phyloP scores from a whole-genome alignment of 2,888 invertebrate species.

The Alentia gelatinosa region DNA sequence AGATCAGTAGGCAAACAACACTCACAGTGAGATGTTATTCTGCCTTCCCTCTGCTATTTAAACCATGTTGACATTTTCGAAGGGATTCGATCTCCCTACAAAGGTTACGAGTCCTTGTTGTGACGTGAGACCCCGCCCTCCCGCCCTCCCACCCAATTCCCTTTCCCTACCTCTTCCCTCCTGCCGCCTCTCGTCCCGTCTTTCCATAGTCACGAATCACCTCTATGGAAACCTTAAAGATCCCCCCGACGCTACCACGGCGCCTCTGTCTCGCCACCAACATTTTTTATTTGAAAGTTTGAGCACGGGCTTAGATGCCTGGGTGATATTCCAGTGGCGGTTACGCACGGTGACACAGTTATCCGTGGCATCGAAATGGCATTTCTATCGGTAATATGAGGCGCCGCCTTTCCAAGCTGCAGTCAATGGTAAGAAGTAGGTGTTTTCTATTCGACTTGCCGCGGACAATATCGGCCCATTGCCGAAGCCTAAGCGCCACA shows the following conservation, averaged over 20 bases:
- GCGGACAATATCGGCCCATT: not conserved
- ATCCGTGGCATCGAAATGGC: not conserved
- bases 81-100: not conserved
- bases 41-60: not conserved
- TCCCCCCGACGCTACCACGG: not conserved
- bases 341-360: not conserved
- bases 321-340: not conserved
- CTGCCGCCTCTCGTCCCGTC: too few species aligned
- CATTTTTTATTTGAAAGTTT: not conserved
- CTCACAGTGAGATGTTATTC: not conserved
- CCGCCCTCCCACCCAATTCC: not conserved
- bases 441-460: not conserved
- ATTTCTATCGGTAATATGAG: not conserved
- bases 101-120: not conserved
- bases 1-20: not conserved
- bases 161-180: too few species aligned
- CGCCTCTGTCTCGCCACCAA: not conserved
- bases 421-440: not conserved
- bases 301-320: not conserved
- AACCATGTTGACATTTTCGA: slow-evolving; percentile 28
- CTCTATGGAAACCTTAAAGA: too few species aligned
- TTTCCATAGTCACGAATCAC: too few species aligned
- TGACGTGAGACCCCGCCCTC: not conserved
- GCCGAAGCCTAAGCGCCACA: not conserved
- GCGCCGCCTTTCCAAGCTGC: not conserved